A percentile compares a stretch with the other conserved stretches of the same genome.
phyloP scores from a whole-genome alignment of 2,888 invertebrate species.

The Dioctria linearis region DNA sequence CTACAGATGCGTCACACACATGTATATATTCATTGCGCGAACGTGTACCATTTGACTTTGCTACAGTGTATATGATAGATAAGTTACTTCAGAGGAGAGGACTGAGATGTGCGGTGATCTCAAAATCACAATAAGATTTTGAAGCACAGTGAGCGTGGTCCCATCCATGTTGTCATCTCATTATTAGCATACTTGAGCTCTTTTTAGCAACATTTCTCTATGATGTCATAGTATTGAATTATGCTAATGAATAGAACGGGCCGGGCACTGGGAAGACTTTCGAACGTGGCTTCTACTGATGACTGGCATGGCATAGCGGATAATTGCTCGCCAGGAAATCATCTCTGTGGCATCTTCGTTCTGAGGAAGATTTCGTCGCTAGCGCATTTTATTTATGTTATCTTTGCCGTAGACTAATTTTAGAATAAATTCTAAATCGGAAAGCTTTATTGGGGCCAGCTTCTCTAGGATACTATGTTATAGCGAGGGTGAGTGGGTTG shows the following conservation, averaged over 20 bases:
- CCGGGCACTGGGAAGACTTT: background rate
- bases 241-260: slow-evolving; percentile 10
- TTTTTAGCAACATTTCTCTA: slow-evolving; percentile 15
- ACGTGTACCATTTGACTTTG: background rate
- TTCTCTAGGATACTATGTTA: slow-evolving; percentile 26
- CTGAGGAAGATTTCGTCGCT: slow-evolving; percentile 14
- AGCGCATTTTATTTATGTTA: slow-evolving; percentile 30
- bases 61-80: background rate
- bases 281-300: background rate
- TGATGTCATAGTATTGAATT: slow-evolving; percentile 38
- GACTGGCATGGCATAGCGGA: background rate
- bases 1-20: background rate
- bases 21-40: background rate
- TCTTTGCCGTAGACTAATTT: slow-evolving; percentile 55
- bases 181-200: background rate
- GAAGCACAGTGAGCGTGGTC: background rate
- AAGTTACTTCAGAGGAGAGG: too few species aligned
- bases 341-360: background rate
- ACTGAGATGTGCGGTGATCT: too few species aligned
- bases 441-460: slow-evolving; percentile 55
- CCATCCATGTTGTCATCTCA: background rate
- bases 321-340: background rate
- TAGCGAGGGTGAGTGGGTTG: slow-evolving; percentile 38
- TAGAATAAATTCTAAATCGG: slow-evolving; percentile 57
- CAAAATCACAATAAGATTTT: background rate